phyloP scores from a whole-genome alignment of 2,797 vertebrate genomes.

The Kryptolebias ocellatus region DNA sequence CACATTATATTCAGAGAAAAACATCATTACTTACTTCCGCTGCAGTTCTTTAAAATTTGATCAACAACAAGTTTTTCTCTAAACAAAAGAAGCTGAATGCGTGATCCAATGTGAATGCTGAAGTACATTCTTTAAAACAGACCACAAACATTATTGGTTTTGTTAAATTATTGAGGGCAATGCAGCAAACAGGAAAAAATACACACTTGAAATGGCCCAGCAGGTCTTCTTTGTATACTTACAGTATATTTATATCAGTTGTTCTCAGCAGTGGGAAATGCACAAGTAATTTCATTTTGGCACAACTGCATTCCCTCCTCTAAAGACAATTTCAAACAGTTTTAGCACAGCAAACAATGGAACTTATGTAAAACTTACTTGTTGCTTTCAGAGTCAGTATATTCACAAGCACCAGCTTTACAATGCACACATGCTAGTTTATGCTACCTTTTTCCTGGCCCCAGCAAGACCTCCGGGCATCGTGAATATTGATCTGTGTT shows the following conservation, averaged over 20 bases:
- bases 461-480: conserved; percentile 25
- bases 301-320: not conserved
- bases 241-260: not conserved
- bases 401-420: conserved; percentile 28
- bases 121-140: conserved; percentile 46
- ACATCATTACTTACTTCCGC: too few species aligned
- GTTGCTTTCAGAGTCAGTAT: not conserved
- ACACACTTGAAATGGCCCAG: not conserved
- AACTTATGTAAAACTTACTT: conserved; percentile 1
- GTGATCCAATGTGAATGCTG: conserved; percentile 15
- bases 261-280: not conserved
- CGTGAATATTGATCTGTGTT: conserved; percentile 58
- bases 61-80: not conserved
- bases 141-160: conserved; percentile 29
- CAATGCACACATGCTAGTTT: conserved; percentile 13
- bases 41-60: not conserved
- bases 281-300: not conserved
- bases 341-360: too few species aligned
- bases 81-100: conserved; percentile 3
- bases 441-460: conserved; percentile 5
- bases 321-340: too few species aligned
- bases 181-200: conserved; percentile 18
- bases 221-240: not conserved
- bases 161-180: conserved; percentile 58
- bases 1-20: too few species aligned